Evolutionary conservation across 2,888 invertebrate species (phyloP), one percentile per base, ranked within the genome.

Genomic region (Rhamphomyia laevipes): DNA sequence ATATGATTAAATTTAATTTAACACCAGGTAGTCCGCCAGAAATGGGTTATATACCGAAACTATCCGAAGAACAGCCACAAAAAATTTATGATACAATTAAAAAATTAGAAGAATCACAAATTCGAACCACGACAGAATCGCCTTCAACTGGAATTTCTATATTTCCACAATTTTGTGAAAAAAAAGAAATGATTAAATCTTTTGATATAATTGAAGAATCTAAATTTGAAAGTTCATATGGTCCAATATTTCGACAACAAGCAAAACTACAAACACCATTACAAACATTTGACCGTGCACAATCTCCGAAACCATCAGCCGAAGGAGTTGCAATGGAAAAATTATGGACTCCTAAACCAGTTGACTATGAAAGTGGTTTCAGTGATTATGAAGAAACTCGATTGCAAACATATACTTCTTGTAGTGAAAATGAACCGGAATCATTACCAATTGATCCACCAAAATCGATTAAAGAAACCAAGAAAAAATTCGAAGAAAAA

Each of bases 21-120:
- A 72, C 75, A 48, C 82, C 82, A 1, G 84, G 81, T 57, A 78
- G 82, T n/a, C 82, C 83, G 11, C 82, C 83, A 33, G 80, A 82
- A 67, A 78, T 82, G 43, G 78, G 79, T 37, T 82, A 75, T 56
- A 74, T 77, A 45, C 77, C 81, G 1, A 77, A 77, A 60, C 58
- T 59, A 7, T 59, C 58, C 51, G 56, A 70, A 58, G 55, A 70
- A 62, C 59, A 70, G 56, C 69, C 71, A 48, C 75, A 76, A 43
- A 73, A 77, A 42, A 71, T 81, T 30, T 71, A 74, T n/a, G 72
- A 77, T 21, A 76, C 76, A 58, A 76, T 79, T 2, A 78, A 76
- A 58, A 74, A 75, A 54, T 63, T 81, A 13, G 77, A 80, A 58
- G 77, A 79, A 59, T 73, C 74, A 33, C 77, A 78, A 48, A 35